phyloP scores from a whole-genome alignment of 1,140 invertebrate species.

The Drepana arcuata region DNA sequence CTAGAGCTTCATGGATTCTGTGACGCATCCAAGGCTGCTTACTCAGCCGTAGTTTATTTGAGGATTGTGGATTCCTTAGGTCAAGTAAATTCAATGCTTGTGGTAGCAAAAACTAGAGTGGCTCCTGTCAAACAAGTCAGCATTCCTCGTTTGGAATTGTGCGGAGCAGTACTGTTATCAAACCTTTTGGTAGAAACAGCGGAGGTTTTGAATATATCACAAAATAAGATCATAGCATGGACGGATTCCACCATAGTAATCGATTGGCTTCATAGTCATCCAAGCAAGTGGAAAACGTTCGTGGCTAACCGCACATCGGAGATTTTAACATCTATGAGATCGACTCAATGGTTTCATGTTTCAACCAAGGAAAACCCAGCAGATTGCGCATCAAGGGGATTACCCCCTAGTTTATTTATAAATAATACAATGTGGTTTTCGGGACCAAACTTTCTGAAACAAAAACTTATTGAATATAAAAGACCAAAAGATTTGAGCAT shows the following conservation, averaged over 20 bases:
- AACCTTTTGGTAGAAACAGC: slow-evolving; percentile 7
- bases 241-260: slow-evolving; percentile 3
- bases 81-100: slow-evolving; percentile 1
- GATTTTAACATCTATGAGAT: too few relatives aligned
- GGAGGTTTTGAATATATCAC: slow-evolving; percentile 16
- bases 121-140: slow-evolving; percentile 24
- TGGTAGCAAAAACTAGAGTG: slow-evolving; percentile 24
- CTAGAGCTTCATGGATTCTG: slow-evolving; percentile 26
- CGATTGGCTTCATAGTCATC: too few relatives aligned
- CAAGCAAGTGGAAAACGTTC: too few relatives aligned
- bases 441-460: slow-evolving; percentile 4
- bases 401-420: not conserved
- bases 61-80: not conserved
- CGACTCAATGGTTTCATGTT: too few relatives aligned
- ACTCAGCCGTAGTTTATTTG: slow-evolving; percentile 26
- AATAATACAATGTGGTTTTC: slow-evolving; percentile 4
- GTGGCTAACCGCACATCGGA: too few relatives aligned
- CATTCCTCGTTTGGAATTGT: slow-evolving; percentile 31
- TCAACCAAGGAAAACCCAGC: too few relatives aligned
- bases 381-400: too few relatives aligned
- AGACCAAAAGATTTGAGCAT: slow-evolving; percentile 1
- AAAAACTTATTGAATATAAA: slow-evolving; percentile 1
- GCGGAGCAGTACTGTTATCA: slow-evolving; percentile 23
- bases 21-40: slow-evolving; percentile 24
- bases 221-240: slow-evolving; percentile 20